Base-by-base conservation (phyloP, 53 echinoderm and acorn worm species). In the Paelopatides confundens region DNA sequence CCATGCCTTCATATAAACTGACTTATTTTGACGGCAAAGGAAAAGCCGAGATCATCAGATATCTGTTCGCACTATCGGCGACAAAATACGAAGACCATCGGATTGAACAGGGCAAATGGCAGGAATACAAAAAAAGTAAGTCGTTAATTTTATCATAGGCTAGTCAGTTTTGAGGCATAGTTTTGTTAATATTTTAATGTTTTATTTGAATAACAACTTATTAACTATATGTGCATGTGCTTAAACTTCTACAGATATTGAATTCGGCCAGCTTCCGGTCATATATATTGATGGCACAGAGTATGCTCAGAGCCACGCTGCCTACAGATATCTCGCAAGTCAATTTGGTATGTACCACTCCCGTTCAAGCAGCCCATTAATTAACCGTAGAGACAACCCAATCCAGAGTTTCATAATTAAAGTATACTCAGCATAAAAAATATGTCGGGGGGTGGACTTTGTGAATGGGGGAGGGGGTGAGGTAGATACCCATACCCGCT, bases 31-130 rank as follows among this genome's bases (percentile, higher is more conserved):
- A 43, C 37, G 71, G 71, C 8, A 71, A 71, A 40, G 71, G 39
- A n/a, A 39, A 40, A 40, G 71, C 71, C 46, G 71, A 71, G 26
- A 10, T 28, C 40, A 71, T 71, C 71, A 10, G 71, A 23, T 71
- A 71, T 21, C 39, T 71, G 39, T 43, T 71, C 23, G n/a, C n/a
- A 24, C 43, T 71, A 7, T 4, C 13, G 23, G 71, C 21, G 4
- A 71, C 46, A 5, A 28, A 14, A 14, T 71, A 39, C 47, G 71
- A 71, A 24, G 71, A 71, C 71, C 2, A 2, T 39, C n/a, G 71
- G 15, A 28, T 71, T 71, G 39, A 71, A 1, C 0, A 0, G 0
- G 46, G 23, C 7, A 71, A 71, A 9, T 71, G 71, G 71, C 46
- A 39, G 0, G 71, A 71, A 71, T 40, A 39, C 23, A 71, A 71